Evolutionary conservation across 1,140 invertebrate genomes (phyloP).

Genomic region (Drosophila arizonae): DNA sequence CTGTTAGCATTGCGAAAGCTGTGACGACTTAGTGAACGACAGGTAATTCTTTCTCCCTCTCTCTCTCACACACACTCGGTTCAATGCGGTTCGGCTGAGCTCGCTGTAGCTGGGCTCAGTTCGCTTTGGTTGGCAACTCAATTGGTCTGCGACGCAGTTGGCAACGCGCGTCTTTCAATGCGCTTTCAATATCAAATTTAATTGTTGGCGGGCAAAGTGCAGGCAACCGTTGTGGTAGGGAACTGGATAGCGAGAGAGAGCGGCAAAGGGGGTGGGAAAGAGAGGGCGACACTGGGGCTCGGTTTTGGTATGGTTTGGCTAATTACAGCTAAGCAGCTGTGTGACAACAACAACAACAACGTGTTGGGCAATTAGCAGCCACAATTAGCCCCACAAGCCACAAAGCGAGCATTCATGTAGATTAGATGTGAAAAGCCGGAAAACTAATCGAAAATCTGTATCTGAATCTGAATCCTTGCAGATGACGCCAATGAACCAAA

Average conservation of each 20-base stretch:
- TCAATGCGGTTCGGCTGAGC: conserved; percentile 8
- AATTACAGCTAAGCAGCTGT: conserved; percentile 51
- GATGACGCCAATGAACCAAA: conserved; percentile 82
- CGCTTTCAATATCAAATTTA: conserved; percentile 64
- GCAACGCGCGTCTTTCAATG: conserved; percentile 38
- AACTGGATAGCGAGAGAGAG: neutral
- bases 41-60: conserved; percentile 22
- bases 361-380: conserved; percentile 39
- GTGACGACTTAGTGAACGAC: conserved; percentile 29
- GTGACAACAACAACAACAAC: conserved; percentile 21
- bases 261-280: neutral
- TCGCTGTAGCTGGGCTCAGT: neutral
- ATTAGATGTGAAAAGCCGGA: neutral
- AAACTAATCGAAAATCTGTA: neutral
- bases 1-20: conserved; percentile 36
- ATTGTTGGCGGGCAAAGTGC: conserved; percentile 60
- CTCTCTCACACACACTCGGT: neutral
- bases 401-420: conserved; percentile 1
- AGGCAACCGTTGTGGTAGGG: conserved; percentile 18
- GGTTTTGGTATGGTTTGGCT: conserved; percentile 4
- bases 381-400: conserved; percentile 19
- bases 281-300: neutral
- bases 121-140: conserved; percentile 10
- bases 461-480: conserved; percentile 32
- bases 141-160: conserved; percentile 29